Percentiles rank a stretch among this genome's conserved stretches.
Evolutionary conservation across 92 coral and sea anemone genomes (phyloP).

Genomic region (Parazoanthus swiftii): DNA sequence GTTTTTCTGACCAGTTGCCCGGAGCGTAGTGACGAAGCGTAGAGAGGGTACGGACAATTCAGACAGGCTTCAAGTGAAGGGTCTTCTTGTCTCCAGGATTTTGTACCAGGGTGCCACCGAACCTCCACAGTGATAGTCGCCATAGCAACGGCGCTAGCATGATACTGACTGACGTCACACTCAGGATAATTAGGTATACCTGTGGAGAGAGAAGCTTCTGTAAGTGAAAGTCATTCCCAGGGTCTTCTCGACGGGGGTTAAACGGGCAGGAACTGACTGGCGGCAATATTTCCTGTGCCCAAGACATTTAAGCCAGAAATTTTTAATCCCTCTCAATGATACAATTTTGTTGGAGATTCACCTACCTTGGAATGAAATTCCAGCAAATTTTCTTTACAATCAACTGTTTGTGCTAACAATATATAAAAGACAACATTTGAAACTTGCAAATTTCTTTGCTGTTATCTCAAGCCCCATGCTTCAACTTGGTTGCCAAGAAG

Average conservation of each 20-base stretch:
- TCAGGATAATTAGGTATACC: slow-evolving; percentile 94
- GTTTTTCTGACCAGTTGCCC: neutral
- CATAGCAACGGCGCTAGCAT: slow-evolving; percentile 94
- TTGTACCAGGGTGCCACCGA: slow-evolving; percentile 57
- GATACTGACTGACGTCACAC: slow-evolving; percentile 94
- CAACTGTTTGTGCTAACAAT: no score
- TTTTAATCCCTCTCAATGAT: neutral
- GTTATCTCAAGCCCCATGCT: no score
- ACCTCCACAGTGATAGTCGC: slow-evolving; percentile 93
- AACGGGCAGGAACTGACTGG: neutral
- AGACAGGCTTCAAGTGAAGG: slow-evolving; percentile 30
- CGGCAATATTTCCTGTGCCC: neutral
- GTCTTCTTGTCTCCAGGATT: slow-evolving; percentile 13
- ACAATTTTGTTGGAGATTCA: no score
- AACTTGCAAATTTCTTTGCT: no score
- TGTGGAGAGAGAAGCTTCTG: slow-evolving; percentile 37
- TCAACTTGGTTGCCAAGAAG: no score
- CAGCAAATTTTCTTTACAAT: no score
- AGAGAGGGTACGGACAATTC: neutral
- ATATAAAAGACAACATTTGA: no score
- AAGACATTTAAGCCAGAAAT: neutral
- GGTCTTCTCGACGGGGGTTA: neutral
- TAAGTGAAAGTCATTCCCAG: no score
- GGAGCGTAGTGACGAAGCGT: neutral
- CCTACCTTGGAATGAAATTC: neutral